Percentiles rank a stretch among this genome's conserved stretches.
Evolutionary conservation across 2,888 invertebrate species (phyloP).

Genomic region (Acrocyrtus sp.): DNA sequence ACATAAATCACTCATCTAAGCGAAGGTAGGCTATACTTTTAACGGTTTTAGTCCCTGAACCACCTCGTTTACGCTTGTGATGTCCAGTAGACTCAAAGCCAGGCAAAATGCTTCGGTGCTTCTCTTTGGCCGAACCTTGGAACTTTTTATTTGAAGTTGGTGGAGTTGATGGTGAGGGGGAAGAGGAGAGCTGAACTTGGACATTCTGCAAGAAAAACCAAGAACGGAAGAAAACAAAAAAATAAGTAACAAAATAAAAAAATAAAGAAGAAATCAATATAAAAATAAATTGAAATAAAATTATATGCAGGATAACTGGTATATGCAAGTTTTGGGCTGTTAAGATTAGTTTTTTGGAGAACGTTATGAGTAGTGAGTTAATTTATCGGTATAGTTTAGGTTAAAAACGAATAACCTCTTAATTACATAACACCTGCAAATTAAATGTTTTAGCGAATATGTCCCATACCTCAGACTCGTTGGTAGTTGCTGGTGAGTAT

Average conservation of each 20-base stretch:
- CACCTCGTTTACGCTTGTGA: constrained; percentile 40
- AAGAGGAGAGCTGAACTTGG: constrained; percentile 35
- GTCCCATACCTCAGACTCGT: constrained; percentile 73
- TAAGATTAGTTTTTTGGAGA: no score
- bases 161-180: no score
- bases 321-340: no score
- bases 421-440: background rate
- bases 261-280: constrained; percentile 18
- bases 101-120: constrained; percentile 42
- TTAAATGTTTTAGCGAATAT: background rate
- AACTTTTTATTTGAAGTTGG: no score
- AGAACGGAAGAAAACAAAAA: constrained; percentile 29
- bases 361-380: background rate
- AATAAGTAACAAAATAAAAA: constrained; percentile 28
- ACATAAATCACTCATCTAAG: constrained; percentile 18
- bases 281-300: no score
- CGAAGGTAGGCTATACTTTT: constrained; percentile 29
- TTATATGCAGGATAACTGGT: no score
- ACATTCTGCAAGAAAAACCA: constrained; percentile 34
- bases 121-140: constrained; percentile 29
- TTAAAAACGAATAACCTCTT: background rate
- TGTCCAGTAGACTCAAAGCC: constrained; percentile 17
- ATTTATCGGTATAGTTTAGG: background rate
- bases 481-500: constrained; percentile 73
- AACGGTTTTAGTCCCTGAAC: constrained; percentile 21